phyloP scores from a whole-genome alignment of 2,888 invertebrate species.

The Epirrita christyi region DNA sequence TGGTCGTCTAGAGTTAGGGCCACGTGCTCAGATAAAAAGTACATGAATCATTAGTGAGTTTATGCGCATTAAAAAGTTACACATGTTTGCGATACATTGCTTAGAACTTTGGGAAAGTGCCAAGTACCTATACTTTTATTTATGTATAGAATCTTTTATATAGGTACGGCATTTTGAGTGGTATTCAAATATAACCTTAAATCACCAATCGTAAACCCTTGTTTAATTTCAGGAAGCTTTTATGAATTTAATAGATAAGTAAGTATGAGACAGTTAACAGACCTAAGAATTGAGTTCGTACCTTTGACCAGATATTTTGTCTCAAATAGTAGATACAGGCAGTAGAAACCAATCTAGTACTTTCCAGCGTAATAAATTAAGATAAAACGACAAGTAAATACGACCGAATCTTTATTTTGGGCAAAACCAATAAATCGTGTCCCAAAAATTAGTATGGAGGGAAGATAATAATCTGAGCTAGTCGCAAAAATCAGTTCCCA shows the following conservation, averaged over 20 bases:
- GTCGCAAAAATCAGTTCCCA: conserved; percentile 7
- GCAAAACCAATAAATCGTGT: conserved; percentile 21
- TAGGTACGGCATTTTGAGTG: not conserved
- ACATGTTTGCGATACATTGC: conserved; percentile 21
- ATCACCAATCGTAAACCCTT: not conserved
- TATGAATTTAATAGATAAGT: no score
- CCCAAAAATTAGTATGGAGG: conserved; percentile 24
- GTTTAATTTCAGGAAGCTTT: not conserved
- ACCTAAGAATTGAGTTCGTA: not conserved
- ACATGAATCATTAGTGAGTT: conserved; percentile 28
- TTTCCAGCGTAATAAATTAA: conserved; percentile 18
- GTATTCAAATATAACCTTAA: not conserved
- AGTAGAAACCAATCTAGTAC: conserved; percentile 3
- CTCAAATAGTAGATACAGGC: conserved; percentile 6
- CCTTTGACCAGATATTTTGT: conserved; percentile 1
- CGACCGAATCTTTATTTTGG: conserved; percentile 21
- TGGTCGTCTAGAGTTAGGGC: conserved; percentile 28
- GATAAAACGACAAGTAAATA: conserved; percentile 19
- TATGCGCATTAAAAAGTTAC: conserved; percentile 29
- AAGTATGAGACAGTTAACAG: no score
- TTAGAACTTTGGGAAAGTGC: conserved; percentile 17
- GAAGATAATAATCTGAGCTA: conserved; percentile 18
- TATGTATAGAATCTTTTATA: not conserved
- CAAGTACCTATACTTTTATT: conserved; percentile 21
- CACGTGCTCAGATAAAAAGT: conserved; percentile 34